Base-by-base conservation (phyloP, 2,888 invertebrate genomes). In the Euplagia quadripunctaria region DNA sequence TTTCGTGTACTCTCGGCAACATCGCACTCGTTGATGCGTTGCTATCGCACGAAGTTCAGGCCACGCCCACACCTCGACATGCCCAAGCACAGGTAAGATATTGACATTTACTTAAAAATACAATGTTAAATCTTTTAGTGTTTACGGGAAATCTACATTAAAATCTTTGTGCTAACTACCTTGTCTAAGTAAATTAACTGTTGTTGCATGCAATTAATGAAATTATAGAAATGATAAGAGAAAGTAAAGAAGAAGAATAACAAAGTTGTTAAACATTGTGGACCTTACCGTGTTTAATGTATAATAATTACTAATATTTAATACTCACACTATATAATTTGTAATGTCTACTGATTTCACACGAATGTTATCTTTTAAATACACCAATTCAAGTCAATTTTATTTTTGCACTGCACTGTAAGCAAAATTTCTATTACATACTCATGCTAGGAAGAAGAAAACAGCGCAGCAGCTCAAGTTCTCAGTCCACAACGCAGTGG, bases 1-100 rank as follows among this genome's bases (percentile, higher is more conserved):
- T 99, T 77, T 98, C 99, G 16, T 98, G 98, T 90, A 97, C 98
- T 75, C 96, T 98, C 72, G 98, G 98, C 41, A 98, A 98, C 91
- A 96, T 97, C 76, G 97, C 97, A 75, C 96, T 99, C 70, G 97
- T 98, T 0, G 97, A 98, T 79, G 96, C 97, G 12, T 96, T 99
- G 78, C 95, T 99, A 0, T 73, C 82, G 0, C 85, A 90, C 80
- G 77, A 84, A 0, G 88, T 86, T 0, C 41, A 17, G 0, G 79
- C 82, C 0, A 0, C 31, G 0, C 78, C 85, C 0, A 79, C 55
- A 42, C 41, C 61, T 7, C 52, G 55, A 3, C 52, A 42, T 9
- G 64, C 52, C 14, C 64, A 43, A 3, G 41, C 43, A 6, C 64
- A 70, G 51, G 70, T 64, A 58, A 2, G 20, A 20, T 0, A 14